Conservation (phyloP, 2,888 invertebrate species). For the Escarpia spicata region DNA sequence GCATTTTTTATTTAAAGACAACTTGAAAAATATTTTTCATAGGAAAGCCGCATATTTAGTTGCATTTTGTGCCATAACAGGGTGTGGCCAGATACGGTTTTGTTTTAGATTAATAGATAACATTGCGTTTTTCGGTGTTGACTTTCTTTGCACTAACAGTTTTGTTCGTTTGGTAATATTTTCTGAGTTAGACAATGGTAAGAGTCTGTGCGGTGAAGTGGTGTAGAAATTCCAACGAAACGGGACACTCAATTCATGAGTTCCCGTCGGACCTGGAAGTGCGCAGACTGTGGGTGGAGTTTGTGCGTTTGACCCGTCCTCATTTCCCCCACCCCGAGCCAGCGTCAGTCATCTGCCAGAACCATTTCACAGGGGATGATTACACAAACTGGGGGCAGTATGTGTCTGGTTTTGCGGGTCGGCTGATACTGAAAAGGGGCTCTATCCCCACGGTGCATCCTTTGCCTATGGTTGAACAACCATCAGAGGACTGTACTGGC, state of each 20-base stretch:
- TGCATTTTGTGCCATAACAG: background rate
- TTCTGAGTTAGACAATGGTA: background rate
- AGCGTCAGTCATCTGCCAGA: background rate
- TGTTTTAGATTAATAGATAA: background rate
- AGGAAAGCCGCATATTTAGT: background rate
- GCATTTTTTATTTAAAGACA: background rate
- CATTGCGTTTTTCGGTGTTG: background rate
- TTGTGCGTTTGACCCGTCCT: background rate
- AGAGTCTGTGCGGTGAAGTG: background rate
- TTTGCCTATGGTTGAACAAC: background rate
- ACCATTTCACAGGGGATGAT: background rate
- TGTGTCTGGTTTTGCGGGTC: background rate
- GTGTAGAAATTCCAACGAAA: background rate
- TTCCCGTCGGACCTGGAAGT: background rate
- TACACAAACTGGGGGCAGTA: constrained; percentile 11
- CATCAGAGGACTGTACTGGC: background rate
- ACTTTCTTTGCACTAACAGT: background rate
- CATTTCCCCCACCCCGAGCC: background rate
- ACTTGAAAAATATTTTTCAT: background rate
- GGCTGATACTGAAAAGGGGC: background rate
- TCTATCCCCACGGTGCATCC: background rate
- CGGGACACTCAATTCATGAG: background rate
- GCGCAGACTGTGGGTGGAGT: background rate
- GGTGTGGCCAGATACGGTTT: background rate
- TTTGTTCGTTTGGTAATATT: background rate